phyloP scores from a whole-genome alignment of 2,113 vertebrate species.

The Epinephelus moara region DNA sequence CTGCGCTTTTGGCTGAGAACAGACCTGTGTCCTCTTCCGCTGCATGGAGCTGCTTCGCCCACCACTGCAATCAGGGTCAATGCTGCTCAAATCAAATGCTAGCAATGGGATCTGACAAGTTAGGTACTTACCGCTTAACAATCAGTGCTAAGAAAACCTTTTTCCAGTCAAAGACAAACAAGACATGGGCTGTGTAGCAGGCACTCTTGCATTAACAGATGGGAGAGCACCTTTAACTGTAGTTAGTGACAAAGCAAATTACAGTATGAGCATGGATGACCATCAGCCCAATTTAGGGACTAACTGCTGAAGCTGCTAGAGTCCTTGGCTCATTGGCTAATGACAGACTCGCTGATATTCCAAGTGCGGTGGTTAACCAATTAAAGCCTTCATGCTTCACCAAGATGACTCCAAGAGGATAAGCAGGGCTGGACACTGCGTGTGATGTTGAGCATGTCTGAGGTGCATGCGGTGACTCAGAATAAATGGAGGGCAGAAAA shows the following conservation, averaged over 20 bases:
- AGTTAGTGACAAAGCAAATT: conserved; percentile 46
- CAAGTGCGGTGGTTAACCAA: conserved; percentile 65
- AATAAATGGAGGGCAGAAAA: conserved; percentile 10
- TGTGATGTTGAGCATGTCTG: conserved; percentile 33
- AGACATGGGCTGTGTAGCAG: conserved; percentile 11
- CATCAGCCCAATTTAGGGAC: conserved; percentile 20
- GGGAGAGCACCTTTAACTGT: conserved; percentile 17
- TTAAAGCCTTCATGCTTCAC: conserved; percentile 67
- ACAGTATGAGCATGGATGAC: conserved; percentile 20
- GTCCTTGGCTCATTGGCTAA: conserved; percentile 39
- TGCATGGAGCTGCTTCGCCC: conserved; percentile 52
- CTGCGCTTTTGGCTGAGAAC: conserved; percentile 59
- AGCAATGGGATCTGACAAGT: conserved; percentile 64
- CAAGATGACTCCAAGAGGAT: conserved; percentile 57
- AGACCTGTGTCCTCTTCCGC: conserved; percentile 47
- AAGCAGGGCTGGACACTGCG: conserved; percentile 32
- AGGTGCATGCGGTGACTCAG: conserved; percentile 10
- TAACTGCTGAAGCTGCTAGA: conserved; percentile 17
- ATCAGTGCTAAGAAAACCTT: conserved; percentile 53
- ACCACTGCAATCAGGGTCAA: conserved; percentile 68
- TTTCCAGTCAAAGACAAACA: conserved; percentile 47
- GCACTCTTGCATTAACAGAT: conserved; percentile 31
- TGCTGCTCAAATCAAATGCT: conserved; percentile 59
- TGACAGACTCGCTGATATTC: conserved; percentile 56
- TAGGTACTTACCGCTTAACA: conserved; percentile 44